Evolutionary conservation across 2,113 vertebrate genomes (phyloP).

Genomic region (Macroglossus sobrinus): DNA sequence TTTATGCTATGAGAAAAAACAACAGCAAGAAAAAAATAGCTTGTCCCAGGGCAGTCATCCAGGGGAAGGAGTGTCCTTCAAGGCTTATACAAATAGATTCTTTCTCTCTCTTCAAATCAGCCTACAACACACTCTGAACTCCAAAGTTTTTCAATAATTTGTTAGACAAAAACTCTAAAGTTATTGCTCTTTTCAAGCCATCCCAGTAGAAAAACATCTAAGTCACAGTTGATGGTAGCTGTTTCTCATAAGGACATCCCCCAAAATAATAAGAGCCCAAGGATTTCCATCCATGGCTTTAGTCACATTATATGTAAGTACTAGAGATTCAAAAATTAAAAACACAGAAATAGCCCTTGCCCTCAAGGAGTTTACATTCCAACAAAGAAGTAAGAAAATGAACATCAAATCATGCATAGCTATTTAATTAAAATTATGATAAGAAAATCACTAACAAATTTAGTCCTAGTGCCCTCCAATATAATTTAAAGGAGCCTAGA

Average conservation of each 20-base stretch:
- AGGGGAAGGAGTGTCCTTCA: not conserved
- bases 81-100: not conserved
- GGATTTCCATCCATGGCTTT: not conserved
- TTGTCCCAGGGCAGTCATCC: not conserved
- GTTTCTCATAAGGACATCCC: not conserved
- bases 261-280: not conserved
- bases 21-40: not conserved
- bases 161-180: not conserved
- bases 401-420: not conserved
- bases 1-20: not conserved
- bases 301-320: not conserved
- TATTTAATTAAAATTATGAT: not conserved
- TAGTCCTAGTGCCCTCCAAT: not conserved
- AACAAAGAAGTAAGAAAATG: not conserved
- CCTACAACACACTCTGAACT: not conserved
- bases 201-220: not conserved
- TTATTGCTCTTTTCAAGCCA: not conserved
- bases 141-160: slow-evolving; percentile 24
- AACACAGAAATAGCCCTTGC: not conserved
- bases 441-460: not conserved
- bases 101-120: not conserved
- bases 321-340: not conserved
- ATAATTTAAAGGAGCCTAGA: not conserved
- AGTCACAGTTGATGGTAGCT: not conserved
- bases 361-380: not conserved